phyloP scores from a whole-genome alignment of 1,140 invertebrate genomes.

The Macrobrachium rosenbergii region DNA sequence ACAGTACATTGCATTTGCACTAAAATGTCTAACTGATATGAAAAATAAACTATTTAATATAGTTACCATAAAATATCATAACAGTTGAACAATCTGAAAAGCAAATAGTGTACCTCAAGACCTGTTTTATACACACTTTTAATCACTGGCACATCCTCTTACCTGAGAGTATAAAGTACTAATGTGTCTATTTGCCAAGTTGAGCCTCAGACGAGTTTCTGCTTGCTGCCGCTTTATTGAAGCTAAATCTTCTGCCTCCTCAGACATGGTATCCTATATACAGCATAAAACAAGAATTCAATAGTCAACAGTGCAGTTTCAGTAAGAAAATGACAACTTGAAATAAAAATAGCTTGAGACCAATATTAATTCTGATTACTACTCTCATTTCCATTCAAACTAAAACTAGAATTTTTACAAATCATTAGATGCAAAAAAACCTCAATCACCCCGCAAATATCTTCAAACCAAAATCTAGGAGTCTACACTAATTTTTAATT shows the following conservation, averaged over 20 bases:
- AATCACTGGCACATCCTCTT: neutral
- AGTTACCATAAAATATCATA: neutral
- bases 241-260: constrained; percentile 35
- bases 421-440: too few relatives aligned
- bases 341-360: too few relatives aligned
- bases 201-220: constrained; percentile 34
- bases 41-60: neutral
- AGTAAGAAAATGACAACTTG: too few relatives aligned
- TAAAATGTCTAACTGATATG: too few relatives aligned
- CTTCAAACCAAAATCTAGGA: too few relatives aligned
- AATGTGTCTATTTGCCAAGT: constrained; percentile 48
- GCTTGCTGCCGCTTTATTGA: constrained; percentile 48
- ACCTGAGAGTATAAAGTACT: constrained; percentile 47
- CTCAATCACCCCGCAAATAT: too few relatives aligned
- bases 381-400: too few relatives aligned
- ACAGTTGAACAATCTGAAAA: neutral
- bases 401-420: too few relatives aligned
- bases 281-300: too few relatives aligned
- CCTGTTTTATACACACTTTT: neutral
- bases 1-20: neutral
- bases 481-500: too few relatives aligned
- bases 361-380: too few relatives aligned
- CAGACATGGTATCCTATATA: constrained; percentile 27
- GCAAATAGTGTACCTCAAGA: neutral
- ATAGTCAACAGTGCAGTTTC: too few relatives aligned